Conservation (phyloP, 2,888 invertebrate species). For the Priocnemis perturbator region DNA sequence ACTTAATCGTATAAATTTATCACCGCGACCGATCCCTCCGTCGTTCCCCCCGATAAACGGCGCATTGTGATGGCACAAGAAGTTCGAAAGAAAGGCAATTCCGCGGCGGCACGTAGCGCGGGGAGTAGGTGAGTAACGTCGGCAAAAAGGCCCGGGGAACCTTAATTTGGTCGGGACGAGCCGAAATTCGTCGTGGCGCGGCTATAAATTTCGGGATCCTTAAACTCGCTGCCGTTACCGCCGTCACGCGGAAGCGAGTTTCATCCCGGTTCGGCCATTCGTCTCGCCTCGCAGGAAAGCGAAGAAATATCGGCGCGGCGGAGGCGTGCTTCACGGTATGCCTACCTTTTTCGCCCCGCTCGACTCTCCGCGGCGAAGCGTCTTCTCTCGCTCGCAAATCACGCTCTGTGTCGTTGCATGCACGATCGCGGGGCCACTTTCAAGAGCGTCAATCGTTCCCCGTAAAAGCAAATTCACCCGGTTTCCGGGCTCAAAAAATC, state of each 20-base stretch:
- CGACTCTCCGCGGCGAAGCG: not conserved
- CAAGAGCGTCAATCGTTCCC: too few relatives aligned
- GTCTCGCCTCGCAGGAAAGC: constrained; percentile 41
- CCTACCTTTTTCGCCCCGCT: constrained; percentile 4
- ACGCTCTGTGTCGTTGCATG: not conserved
- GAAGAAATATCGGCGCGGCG: constrained; percentile 50
- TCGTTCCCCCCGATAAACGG: too few relatives aligned
- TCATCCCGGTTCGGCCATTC: constrained; percentile 27
- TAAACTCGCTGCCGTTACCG: constrained; percentile 16
- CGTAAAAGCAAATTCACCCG: too few relatives aligned
- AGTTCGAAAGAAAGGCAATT: constrained; percentile 10
- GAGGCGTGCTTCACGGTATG: constrained; percentile 28
- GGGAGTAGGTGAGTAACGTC: not conserved
- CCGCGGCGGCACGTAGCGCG: not conserved
- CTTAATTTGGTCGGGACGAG: constrained; percentile 11
- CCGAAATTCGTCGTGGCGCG: constrained; percentile 42
- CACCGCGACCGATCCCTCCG: too few relatives aligned
- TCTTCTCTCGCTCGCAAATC: constrained; percentile 29
- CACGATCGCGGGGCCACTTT: constrained; percentile 9
- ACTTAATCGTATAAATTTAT: too few relatives aligned
- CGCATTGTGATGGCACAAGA: not conserved
- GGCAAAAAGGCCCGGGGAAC: constrained; percentile 11
- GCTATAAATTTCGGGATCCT: constrained; percentile 40
- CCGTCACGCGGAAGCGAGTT: constrained; percentile 30
- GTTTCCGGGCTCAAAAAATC: too few relatives aligned